Base-by-base conservation (phyloP, 2,797 vertebrate species). In the Pangasius mekongensis region DNA sequence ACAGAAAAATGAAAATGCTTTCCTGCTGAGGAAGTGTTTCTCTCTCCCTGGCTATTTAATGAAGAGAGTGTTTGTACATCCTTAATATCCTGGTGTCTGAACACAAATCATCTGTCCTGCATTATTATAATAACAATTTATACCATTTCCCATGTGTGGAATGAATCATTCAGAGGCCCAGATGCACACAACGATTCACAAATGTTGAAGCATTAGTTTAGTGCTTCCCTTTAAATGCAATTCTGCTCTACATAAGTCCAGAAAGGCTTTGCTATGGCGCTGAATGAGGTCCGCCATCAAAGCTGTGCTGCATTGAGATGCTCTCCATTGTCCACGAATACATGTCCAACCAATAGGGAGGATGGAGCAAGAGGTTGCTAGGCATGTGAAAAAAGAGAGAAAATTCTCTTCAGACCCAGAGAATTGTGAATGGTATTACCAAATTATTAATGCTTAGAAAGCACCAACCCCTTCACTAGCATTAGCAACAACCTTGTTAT, bases 21-120 rank as follows among this genome's bases (percentile, higher is more conserved):
- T 90, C 90, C 81, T 77, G 89, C 89, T 14, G 89, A 84, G 84
- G 47, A 87, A 91, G 88, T 56, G 84, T 27, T 83, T 52, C 6
- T 88, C 43, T 84, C 33, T 84, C n/a, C 82, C 56, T 78, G 74
- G 43, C 78, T 84, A 30, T 90, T 83, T 62, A 86, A 71, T 62
- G 66, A 62, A 83, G 90, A 78, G 54, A 7, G 3, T 80, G 27
- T 69, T 85, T 66, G 27, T 86, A 58, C 73, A 66, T 84, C 27
- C n/a, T 73, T 58, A 52, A 82, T 56, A 80, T 89, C n/a, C 76
- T 58, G n/a, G 49, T 86, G 33, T 18, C 58, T 5, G 9, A 73
- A 49, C 39, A 83, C 7, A 20, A 49, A 58, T 76, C 11, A 64
- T 76, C n/a, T 74, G 18, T 47, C 36, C 54, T 49, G 43, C n/a